phyloP scores from a whole-genome alignment of 30 jellyfish, hydroid and myxozoan species.

The Hydractinia symbiolongicarpus region DNA sequence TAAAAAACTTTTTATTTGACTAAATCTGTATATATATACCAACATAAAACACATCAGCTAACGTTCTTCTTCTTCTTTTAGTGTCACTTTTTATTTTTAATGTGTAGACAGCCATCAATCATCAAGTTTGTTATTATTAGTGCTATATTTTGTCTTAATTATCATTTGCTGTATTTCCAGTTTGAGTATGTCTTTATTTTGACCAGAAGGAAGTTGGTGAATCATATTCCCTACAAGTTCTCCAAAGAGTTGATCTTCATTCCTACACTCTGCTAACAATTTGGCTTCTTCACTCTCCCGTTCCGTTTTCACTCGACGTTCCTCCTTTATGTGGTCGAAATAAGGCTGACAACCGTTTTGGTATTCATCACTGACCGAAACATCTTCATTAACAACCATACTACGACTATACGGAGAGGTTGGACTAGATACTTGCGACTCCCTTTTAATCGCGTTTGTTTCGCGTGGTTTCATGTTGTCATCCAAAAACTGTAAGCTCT shows the following conservation, averaged over 20 bases:
- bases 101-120: no score
- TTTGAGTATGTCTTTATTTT: constrained; percentile 28
- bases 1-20: no score
- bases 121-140: background rate
- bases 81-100: no score
- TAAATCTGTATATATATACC: no score
- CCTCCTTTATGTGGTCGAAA: background rate
- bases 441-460: background rate
- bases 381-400: constrained; percentile 16
- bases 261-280: background rate
- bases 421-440: constrained; percentile 13
- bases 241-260: constrained; percentile 27
- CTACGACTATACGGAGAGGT: constrained; percentile 9
- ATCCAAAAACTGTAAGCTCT: constrained; percentile 34
- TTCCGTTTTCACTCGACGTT: background rate
- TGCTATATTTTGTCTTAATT: constrained; percentile 21
- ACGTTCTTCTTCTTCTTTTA: no score
- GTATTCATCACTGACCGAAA: background rate
- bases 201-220: constrained; percentile 27
- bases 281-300: background rate
- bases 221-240: constrained; percentile 29
- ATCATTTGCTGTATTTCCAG: constrained; percentile 31
- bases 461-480: constrained; percentile 32
- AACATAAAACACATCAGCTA: no score
- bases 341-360: background rate